Evolutionary conservation across 30 jellyfish, hydroid and myxozoan genomes (phyloP), one percentile per base, ranked within the genome.

Genomic region (Aurelia sp.): DNA sequence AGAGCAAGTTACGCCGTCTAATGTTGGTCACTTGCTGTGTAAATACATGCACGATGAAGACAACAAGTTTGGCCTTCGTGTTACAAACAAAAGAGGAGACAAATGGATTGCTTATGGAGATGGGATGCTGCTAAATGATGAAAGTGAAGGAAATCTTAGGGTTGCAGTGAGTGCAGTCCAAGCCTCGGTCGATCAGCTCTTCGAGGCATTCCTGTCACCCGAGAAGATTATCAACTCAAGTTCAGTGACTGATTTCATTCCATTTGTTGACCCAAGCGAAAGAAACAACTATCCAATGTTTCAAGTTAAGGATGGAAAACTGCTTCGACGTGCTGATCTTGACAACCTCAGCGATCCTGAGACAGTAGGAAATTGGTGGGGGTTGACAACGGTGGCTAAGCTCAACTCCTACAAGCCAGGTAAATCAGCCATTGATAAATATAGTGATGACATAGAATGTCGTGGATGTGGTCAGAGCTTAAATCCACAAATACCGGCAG

Each of bases 31-130:
- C 9, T 52, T 71, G 41, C 40, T 52, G 13, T 41, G 40, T 10
- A 71, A 71, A 40, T 71, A 23, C 67, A 71, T 71, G 82, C 82
- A 71, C 13, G 82, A 71, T 33, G 82, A 71, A 71, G 82, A 71
- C 18, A 71, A 33, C 50, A 41, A 71, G 30, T 52, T 23, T 71
- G 82, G 82, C n/a, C 66, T 71, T 16, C 30, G 82, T 52, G 82
- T 71, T 6, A 23, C 67, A 13, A 71, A 71, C 82, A 23, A 52
- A 13, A 22, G 67, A 10, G 82, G 82, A 33, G 67, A 71, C 30
- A 18, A 52, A 71, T 71, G 82, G 82, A 71, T n/a, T 15, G 72
- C 82, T 5, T 71, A 20, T 71, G 82, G 82, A 47, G 82, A 71
- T n/a, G 82, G 82, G 16, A 71, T 41, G 67, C 67, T 71, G 53